phyloP scores from a whole-genome alignment of 2,888 invertebrate genomes.

The Entomobrya proxima region DNA sequence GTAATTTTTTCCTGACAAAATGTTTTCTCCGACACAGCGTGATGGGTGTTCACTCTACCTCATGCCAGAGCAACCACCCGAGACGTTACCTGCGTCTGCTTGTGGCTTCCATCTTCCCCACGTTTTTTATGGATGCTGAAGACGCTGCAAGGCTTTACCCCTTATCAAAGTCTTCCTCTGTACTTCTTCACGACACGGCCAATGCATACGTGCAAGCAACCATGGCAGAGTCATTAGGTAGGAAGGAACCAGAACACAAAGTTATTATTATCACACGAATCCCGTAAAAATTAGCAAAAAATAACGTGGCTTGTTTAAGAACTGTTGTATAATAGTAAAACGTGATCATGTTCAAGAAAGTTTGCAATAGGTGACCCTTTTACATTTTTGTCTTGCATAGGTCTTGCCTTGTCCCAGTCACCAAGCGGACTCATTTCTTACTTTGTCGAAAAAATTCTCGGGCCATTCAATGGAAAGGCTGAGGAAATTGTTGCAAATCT shows the following conservation, averaged over 20 bases:
- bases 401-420: conserved; percentile 79
- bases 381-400: conserved; percentile 74
- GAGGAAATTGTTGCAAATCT: conserved; percentile 43
- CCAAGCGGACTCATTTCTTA: conserved; percentile 80
- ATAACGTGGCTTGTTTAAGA: not conserved
- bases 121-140: conserved; percentile 75
- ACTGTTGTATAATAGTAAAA: not conserved
- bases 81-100: conserved; percentile 74
- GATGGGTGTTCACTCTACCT: conserved; percentile 83
- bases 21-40: conserved; percentile 77
- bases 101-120: conserved; percentile 75
- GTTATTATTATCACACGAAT: not conserved
- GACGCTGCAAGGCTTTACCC: conserved; percentile 76
- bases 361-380: not conserved
- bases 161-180: conserved; percentile 72
- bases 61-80: conserved; percentile 79
- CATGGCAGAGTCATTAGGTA: conserved; percentile 92
- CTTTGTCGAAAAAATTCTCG: conserved; percentile 80
- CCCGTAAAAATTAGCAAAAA: not conserved
- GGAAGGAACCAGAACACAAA: conserved; percentile 54
- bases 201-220: conserved; percentile 88
- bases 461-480: conserved; percentile 53
- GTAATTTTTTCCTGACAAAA: not conserved
- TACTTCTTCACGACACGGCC: conserved; percentile 78
- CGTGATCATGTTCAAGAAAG: not conserved